Conservation (phyloP, 2,888 invertebrate species). For the Standfussiana lucernea region DNA sequence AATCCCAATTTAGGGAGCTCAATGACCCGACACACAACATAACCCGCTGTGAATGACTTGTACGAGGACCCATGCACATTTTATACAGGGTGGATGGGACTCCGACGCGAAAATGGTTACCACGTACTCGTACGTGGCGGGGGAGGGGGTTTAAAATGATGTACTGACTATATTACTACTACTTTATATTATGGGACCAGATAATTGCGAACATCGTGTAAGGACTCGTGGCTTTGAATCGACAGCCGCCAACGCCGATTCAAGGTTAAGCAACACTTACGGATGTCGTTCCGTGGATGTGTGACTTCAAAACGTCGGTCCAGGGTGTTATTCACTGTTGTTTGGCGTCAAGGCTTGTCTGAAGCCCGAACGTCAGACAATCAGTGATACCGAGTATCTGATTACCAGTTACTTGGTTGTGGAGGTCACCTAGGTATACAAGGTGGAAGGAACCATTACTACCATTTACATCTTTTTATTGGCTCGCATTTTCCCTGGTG, state of each 20-base stretch:
- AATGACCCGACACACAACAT: background rate
- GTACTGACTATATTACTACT: too few relatives aligned
- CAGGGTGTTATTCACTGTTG: background rate
- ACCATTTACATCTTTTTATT: too few relatives aligned
- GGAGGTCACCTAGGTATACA: background rate
- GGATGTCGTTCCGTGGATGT: background rate
- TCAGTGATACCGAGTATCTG: background rate
- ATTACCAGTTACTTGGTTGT: background rate
- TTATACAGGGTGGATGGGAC: too few relatives aligned
- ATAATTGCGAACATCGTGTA: background rate
- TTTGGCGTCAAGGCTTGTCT: background rate
- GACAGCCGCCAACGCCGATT: background rate
- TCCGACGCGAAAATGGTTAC: too few relatives aligned
- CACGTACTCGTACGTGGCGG: too few relatives aligned
- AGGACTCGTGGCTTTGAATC: too few relatives aligned
- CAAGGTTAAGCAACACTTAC: background rate
- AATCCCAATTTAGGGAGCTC: conserved; percentile 7
- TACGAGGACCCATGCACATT: background rate
- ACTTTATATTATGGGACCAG: too few relatives aligned
- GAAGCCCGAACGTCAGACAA: background rate
- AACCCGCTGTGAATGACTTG: background rate
- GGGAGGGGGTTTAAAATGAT: too few relatives aligned
- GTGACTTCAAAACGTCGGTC: too few relatives aligned
- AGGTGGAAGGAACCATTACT: too few relatives aligned
- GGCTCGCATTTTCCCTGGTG: too few relatives aligned